Evolutionary conservation across 2,113 vertebrate genomes (phyloP), one percentile per base, ranked within the genome.

Genomic region (Saccopteryx leptura): DNA sequence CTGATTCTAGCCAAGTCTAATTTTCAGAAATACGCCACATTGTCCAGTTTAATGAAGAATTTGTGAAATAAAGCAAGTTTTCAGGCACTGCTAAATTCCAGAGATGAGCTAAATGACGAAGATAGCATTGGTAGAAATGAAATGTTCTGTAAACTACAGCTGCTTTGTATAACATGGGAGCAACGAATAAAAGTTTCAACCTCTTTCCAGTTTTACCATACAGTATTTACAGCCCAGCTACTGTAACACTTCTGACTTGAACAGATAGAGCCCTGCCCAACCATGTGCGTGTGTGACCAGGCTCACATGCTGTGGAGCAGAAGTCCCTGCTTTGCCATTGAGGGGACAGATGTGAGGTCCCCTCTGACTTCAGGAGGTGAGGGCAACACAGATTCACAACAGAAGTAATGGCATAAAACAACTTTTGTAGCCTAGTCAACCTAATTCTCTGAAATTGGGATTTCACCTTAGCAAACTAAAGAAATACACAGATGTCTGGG

Each of bases 1-100:
- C 66, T 96, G 68, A 65, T 81, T 96, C 54, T 93, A 84, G 12
- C 69, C 61, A 94, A 92, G 50, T 76, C 76, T 93, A 87, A 28
- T 91, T 97, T 93, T 95, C 14, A 68, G 39, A 92, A 88, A 61
- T 65, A 88, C 11, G 50, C 18, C 24, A 69, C 26, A 60, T 89
- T 91, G 56, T 33, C 76, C 58, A 54, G 23, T 88, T 81, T 87
- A 95, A 91, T 7, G 26, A 95, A 94, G 28, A 91, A 52, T 66
- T 60, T 52, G 46, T 89, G 66, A 96, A 96, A 86, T 60, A 86
- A 90, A 82, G 26, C 28, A 74, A 66, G 58, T 61, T 52, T 93
- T 33, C 19, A 58, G 65, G 52, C 60, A 56, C 28, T 46, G 21
- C 61, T 86, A 33, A 91, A 86, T 84, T 80, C 87, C 56, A 84